A percentile compares a stretch with the other conserved stretches of the same genome.
These are phyloP conservation scores for Acipenser oxyrinchus DNA, from an alignment of 2,797 vertebrate species.

Conservation along the genomic window DNA sequence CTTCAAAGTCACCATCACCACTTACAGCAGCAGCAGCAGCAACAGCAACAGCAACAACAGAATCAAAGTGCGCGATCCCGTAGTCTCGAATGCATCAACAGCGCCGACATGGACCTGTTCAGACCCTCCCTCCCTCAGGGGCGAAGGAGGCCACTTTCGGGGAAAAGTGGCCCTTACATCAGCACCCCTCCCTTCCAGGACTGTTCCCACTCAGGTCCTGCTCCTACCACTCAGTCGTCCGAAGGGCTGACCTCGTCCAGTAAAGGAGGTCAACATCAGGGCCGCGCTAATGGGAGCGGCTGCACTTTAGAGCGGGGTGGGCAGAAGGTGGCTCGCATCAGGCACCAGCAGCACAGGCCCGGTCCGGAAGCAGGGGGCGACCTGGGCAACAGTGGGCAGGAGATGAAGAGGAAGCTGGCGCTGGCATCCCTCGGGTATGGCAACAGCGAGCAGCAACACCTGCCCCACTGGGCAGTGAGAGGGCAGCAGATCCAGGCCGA, in stretches of 20 bases:
- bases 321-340: slow-evolving; percentile 89
- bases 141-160: slow-evolving; percentile 59
- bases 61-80: no score
- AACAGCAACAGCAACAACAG: slow-evolving; percentile 29
- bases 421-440: slow-evolving; percentile 70
- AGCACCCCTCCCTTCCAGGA: slow-evolving; percentile 71
- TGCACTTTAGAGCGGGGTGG: slow-evolving; percentile 81
- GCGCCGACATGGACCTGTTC: slow-evolving; percentile 63
- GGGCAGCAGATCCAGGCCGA: slow-evolving; percentile 69
- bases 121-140: slow-evolving; percentile 61
- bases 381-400: slow-evolving; percentile 45
- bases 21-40: slow-evolving; percentile 47
- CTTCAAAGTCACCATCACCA: slow-evolving; percentile 65
- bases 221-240: slow-evolving; percentile 53
- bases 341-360: slow-evolving; percentile 84
- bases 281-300: slow-evolving; percentile 43
- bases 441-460: slow-evolving; percentile 43
- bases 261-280: slow-evolving; percentile 38
- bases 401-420: slow-evolving; percentile 80
- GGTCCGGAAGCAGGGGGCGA: slow-evolving; percentile 50
- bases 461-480: slow-evolving; percentile 61
- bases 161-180: slow-evolving; percentile 67
- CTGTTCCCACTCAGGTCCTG: slow-evolving; percentile 70
- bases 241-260: slow-evolving; percentile 52
- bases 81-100: slow-evolving; percentile 62